A percentile compares a stretch with the other conserved stretches of the same genome.
Evolutionary conservation across 2,888 invertebrate species (phyloP).

Genomic region (Ptychoptera albimana): DNA sequence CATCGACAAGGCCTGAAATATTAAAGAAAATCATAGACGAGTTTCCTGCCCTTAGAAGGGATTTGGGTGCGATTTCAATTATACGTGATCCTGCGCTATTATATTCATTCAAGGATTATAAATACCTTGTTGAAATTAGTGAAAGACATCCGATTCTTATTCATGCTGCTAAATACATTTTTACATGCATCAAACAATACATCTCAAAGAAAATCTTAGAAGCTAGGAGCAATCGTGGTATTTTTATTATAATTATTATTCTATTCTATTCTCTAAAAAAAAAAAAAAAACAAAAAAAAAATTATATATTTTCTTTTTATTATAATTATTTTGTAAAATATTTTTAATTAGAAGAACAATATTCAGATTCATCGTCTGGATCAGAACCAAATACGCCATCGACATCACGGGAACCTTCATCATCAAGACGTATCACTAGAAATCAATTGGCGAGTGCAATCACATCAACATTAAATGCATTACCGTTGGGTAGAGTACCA

Average conservation of each 20-base stretch:
- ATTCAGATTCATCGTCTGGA: slow-evolving; percentile 26
- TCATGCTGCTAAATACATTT: slow-evolving; percentile 39
- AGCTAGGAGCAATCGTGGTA: slow-evolving; percentile 17
- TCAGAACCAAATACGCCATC: slow-evolving; percentile 29
- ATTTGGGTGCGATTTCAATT: slow-evolving; percentile 52
- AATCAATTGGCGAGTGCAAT: slow-evolving; percentile 27
- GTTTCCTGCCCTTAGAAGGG: slow-evolving; percentile 48
- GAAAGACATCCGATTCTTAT: slow-evolving; percentile 50
- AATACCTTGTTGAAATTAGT: slow-evolving; percentile 45
- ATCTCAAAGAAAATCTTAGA: slow-evolving; percentile 8
- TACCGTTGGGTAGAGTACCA: not conserved
- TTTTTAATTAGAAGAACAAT: slow-evolving; percentile 5
- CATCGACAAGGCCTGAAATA: slow-evolving; percentile 18
- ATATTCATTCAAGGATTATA: slow-evolving; percentile 44
- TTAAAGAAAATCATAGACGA: slow-evolving; percentile 45
- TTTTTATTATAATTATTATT: slow-evolving; percentile 4
- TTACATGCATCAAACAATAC: slow-evolving; percentile 27
- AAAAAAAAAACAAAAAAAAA: no score
- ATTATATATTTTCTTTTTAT: not conserved
- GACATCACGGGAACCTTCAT: slow-evolving; percentile 16
- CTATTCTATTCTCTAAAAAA: not conserved
- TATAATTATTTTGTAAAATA: no score
- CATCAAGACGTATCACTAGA: slow-evolving; percentile 25
- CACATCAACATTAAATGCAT: slow-evolving; percentile 4
- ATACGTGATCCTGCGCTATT: slow-evolving; percentile 57